Evolutionary conservation across 2,797 vertebrate genomes (phyloP).

Genomic region (Alectoris magna): DNA sequence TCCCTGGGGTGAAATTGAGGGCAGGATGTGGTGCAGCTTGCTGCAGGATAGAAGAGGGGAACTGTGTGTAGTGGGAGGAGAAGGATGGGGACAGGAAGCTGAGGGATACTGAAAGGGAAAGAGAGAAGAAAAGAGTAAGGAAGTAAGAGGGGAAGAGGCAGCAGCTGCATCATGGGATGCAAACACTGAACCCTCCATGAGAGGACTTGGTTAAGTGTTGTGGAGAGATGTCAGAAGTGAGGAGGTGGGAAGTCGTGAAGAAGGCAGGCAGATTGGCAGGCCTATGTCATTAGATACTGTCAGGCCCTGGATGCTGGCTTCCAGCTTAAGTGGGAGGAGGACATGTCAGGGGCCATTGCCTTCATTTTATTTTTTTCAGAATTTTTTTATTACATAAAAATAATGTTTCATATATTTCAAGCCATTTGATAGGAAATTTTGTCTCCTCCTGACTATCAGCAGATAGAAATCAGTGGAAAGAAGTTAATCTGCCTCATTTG

Average conservation of each 20-base stretch:
- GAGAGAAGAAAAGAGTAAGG: neutral
- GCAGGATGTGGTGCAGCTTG: rapidly evolving
- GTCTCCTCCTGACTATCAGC: neutral
- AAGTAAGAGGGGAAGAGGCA: neutral
- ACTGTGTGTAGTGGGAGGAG: rapidly evolving
- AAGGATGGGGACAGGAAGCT: rapidly evolving
- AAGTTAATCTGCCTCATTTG: neutral
- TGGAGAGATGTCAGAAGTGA: neutral
- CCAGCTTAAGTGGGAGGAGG: neutral
- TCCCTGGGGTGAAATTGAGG: rapidly evolving
- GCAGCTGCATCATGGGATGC: neutral
- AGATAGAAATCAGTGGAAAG: neutral
- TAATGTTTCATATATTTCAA: neutral
- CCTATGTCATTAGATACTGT: neutral
- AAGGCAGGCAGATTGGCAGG: neutral
- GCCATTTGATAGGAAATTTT: neutral
- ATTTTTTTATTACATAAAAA: neutral
- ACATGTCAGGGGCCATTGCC: neutral
- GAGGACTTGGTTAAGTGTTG: neutral
- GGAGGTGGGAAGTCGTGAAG: neutral
- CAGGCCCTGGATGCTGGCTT: neutral
- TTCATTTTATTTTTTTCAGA: neutral
- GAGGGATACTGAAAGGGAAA: neutral
- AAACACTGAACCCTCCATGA: neutral
- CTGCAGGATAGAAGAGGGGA: rapidly evolving